phyloP scores from a whole-genome alignment of 1,140 invertebrate genomes.

The Hetaerina americana region DNA sequence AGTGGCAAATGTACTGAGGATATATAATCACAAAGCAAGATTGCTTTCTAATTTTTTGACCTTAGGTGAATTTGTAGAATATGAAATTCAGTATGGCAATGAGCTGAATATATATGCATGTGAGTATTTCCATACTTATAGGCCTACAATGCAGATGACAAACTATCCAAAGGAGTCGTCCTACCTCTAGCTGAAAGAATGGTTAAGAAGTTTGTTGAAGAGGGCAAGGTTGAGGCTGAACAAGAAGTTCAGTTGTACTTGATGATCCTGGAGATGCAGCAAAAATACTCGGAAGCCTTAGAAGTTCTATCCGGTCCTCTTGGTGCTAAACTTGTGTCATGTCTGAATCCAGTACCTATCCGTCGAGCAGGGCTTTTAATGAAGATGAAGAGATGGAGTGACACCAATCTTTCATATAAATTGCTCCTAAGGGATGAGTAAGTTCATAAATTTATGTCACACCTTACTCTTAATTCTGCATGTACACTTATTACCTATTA shows the following conservation, averaged over 20 bases:
- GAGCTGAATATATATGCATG: no score
- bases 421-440: constrained; percentile 53
- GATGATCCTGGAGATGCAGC: constrained; percentile 71
- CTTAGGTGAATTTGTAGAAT: no score
- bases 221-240: constrained; percentile 83
- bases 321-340: constrained; percentile 42
- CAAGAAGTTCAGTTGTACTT: constrained; percentile 85
- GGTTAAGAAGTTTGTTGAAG: constrained; percentile 74
- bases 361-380: constrained; percentile 59
- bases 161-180: constrained; percentile 22
- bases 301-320: constrained; percentile 64
- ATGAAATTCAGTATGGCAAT: no score
- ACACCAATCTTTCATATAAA: constrained; percentile 55
- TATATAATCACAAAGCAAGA: no score
- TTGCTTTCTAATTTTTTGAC: no score
- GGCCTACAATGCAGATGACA: constrained; percentile 25
- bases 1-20: no score
- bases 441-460: constrained; percentile 15
- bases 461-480: constrained; percentile 29
- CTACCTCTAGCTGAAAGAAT: constrained; percentile 32
- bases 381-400: constrained; percentile 55
- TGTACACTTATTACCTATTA: no score
- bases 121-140: constrained; percentile 2
- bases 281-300: constrained; percentile 44
- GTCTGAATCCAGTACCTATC: constrained; percentile 39